Evolutionary conservation across 35 echinoderm and acorn worm genomes (phyloP).

Genomic region (Ptychodera flava): DNA sequence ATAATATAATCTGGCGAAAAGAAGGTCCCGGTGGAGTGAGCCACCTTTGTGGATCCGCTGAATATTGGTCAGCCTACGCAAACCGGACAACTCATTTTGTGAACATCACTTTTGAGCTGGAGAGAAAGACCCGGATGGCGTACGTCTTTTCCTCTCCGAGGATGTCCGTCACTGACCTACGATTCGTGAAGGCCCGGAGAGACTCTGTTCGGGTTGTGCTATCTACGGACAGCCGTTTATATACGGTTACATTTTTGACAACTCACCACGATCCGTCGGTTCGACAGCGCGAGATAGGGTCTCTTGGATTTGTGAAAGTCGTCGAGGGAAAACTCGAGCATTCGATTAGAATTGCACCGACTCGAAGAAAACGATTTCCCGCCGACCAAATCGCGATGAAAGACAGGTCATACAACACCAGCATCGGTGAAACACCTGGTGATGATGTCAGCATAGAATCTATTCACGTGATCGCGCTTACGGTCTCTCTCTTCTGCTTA

Average conservation of each 20-base stretch:
- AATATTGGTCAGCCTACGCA: constrained; percentile 63
- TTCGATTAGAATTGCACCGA: too few relatives aligned
- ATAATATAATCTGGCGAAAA: constrained; percentile 75
- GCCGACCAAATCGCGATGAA: constrained; percentile 14
- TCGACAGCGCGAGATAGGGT: constrained; percentile 58
- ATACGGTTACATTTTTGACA: constrained; percentile 51
- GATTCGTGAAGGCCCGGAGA: constrained; percentile 57
- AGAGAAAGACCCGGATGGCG: constrained; percentile 47
- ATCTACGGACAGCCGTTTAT: constrained; percentile 22
- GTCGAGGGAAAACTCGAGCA: constrained; percentile 14
- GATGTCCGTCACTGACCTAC: constrained; percentile 36
- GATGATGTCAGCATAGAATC: background rate
- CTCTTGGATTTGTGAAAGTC: constrained; percentile 64
- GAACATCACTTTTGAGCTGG: constrained; percentile 69
- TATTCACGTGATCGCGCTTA: constrained; percentile 19
- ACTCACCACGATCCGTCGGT: constrained; percentile 48
- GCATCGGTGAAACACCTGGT: background rate
- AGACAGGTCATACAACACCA: constrained; percentile 25
- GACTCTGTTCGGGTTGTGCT: constrained; percentile 57
- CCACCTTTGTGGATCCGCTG: constrained; percentile 41
- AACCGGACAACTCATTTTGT: constrained; percentile 76
- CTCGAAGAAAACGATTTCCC: too few relatives aligned
- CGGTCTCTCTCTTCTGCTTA: background rate
- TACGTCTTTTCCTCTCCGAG: constrained; percentile 55
- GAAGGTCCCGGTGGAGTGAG: constrained; percentile 45